These are phyloP conservation scores for Machaerirhynchus nigripectus DNA, from an alignment of 2,113 vertebrate species.

Conservation along the genomic window DNA sequence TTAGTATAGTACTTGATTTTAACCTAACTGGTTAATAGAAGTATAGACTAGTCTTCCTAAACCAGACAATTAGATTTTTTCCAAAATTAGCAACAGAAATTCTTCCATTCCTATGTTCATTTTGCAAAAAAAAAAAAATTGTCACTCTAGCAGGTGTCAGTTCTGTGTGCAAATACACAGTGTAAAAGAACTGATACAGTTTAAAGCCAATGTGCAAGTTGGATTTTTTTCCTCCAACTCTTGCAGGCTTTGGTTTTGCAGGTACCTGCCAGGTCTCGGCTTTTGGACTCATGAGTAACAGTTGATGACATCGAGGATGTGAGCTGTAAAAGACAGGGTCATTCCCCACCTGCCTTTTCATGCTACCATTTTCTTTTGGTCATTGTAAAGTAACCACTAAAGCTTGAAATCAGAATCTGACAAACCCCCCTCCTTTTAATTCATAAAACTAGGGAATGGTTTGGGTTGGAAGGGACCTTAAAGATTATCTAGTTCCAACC, in stretches of 20 bases:
- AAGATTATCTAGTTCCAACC: not conserved
- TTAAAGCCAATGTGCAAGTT: not conserved
- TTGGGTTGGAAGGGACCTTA: not conserved
- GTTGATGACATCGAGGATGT: not conserved
- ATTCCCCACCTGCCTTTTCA: not conserved
- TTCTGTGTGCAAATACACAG: not conserved
- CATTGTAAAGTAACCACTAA: not conserved
- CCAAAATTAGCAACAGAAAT: not conserved
- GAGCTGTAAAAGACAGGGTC: not conserved
- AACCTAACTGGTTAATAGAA: not conserved
- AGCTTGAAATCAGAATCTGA: not conserved
- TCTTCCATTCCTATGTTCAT: not conserved
- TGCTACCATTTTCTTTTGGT: not conserved
- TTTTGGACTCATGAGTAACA: not conserved
- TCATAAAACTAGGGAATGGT: not conserved
- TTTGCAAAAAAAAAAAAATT: not conserved
- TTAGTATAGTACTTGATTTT: not conserved
- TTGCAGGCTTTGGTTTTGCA: not conserved
- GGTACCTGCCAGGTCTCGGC: not conserved
- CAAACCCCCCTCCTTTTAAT: not conserved
- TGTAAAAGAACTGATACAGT: not conserved
- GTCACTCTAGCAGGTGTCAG: not conserved
- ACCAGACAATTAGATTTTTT: not conserved
- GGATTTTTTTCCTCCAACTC: not conserved
- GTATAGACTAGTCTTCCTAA: not conserved